phyloP scores from a whole-genome alignment of 2,113 vertebrate species.

The Caloenas nicobarica region DNA sequence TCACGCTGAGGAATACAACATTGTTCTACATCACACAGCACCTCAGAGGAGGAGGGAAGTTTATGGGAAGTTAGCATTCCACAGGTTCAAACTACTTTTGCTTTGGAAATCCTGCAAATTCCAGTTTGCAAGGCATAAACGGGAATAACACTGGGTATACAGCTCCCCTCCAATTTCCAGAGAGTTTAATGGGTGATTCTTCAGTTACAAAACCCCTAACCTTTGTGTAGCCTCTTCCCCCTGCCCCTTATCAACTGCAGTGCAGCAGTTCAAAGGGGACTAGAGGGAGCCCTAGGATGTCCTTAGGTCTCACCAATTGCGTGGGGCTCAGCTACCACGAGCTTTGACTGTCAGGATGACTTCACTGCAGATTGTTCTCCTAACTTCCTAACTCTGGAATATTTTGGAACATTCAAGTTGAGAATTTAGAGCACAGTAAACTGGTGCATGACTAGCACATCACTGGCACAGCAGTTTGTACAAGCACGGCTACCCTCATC shows the following conservation, averaged over 20 bases:
- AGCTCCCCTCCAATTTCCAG: not conserved
- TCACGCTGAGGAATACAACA: not conserved
- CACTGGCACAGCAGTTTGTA: not conserved
- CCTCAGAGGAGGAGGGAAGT: not conserved
- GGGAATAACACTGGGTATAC: not conserved
- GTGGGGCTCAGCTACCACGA: not conserved
- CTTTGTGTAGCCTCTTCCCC: too few species aligned
- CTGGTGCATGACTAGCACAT: not conserved
- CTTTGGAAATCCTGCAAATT: not conserved
- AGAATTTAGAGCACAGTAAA: not conserved
- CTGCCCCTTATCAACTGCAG: not conserved
- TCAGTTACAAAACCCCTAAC: too few species aligned
- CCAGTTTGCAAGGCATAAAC: not conserved
- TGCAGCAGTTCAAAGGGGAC: not conserved
- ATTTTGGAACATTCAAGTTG: not conserved
- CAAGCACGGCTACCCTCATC: not conserved
- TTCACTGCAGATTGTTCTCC: not conserved
- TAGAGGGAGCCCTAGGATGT: not conserved
- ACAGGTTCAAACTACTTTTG: not conserved
- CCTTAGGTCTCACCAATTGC: not conserved
- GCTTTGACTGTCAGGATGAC: not conserved
- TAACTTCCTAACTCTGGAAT: not conserved
- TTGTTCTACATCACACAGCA: not conserved
- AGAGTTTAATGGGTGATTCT: too few species aligned
- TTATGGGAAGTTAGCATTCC: not conserved